Conservation (phyloP, 2,113 vertebrate species). For the Micronycteris hirsuta region DNA sequence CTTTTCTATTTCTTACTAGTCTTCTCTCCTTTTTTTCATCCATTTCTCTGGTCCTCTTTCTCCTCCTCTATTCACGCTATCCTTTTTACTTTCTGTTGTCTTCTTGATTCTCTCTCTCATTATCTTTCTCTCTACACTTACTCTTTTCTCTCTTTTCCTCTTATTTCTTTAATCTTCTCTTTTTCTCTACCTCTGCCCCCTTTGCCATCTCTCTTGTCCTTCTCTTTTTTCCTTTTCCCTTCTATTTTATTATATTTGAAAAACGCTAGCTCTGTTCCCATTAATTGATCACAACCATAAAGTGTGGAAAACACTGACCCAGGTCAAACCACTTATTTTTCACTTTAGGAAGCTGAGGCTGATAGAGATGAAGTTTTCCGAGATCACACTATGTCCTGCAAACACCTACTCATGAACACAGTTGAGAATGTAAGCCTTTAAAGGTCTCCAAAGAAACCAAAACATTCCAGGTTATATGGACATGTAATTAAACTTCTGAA, state of each 20-base stretch:
- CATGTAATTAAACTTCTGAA: constrained; percentile 7
- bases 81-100: not conserved
- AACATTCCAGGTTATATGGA: not conserved
- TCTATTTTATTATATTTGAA: not conserved
- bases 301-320: not conserved
- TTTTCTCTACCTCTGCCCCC: not conserved
- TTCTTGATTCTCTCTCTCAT: not conserved
- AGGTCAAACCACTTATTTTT: not conserved
- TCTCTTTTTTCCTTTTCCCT: not conserved
- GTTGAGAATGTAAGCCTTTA: not conserved
- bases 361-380: not conserved
- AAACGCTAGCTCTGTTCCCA: not conserved
- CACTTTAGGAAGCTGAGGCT: not conserved
- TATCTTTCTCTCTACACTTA: not conserved
- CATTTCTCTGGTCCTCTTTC: not conserved
- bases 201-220: not conserved
- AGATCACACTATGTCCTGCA: not conserved
- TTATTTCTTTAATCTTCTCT: not conserved
- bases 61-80: not conserved
- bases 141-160: not conserved
- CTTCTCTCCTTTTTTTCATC: not conserved
- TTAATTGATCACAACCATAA: not conserved
- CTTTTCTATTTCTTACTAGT: not conserved
- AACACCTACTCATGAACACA: not conserved
- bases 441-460: constrained; percentile 3